Evolutionary conservation across 2,113 vertebrate genomes (phyloP).

Genomic region (Alces alces): DNA sequence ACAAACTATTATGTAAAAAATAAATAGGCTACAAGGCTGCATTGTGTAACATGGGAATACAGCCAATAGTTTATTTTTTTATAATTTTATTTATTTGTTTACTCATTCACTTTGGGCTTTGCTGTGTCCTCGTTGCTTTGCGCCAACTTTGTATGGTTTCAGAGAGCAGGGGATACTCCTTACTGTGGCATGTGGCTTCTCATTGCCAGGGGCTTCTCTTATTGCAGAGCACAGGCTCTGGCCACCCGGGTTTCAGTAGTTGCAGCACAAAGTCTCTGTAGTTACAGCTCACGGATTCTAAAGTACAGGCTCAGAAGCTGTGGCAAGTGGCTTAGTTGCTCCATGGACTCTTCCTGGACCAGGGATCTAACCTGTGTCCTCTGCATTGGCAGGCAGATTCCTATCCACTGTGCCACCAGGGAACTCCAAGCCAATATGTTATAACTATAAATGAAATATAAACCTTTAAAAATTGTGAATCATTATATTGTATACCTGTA

Average conservation of each 20-base stretch:
- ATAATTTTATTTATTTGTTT: neutral
- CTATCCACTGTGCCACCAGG: neutral
- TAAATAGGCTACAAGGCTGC: neutral
- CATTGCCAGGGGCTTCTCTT: neutral
- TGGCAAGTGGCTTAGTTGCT: neutral
- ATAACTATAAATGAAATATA: neutral
- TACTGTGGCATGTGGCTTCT: accelerated
- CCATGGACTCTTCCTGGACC: neutral
- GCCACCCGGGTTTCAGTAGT: accelerated
- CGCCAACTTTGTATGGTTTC: neutral
- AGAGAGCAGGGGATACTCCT: neutral
- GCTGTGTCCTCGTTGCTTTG: neutral
- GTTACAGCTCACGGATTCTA: neutral
- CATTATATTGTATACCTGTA: neutral
- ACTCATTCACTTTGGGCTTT: neutral
- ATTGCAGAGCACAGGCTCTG: neutral
- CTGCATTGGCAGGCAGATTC: neutral
- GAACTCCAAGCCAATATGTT: neutral
- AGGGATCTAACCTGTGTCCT: neutral
- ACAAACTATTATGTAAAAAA: neutral
- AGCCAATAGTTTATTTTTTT: neutral
- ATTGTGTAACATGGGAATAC: neutral
- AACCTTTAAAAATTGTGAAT: neutral
- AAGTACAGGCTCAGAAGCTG: neutral
- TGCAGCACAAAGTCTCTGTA: neutral